Evolutionary conservation across 2,888 invertebrate genomes (phyloP).

Genomic region (Aspidiotus rigidus): DNA sequence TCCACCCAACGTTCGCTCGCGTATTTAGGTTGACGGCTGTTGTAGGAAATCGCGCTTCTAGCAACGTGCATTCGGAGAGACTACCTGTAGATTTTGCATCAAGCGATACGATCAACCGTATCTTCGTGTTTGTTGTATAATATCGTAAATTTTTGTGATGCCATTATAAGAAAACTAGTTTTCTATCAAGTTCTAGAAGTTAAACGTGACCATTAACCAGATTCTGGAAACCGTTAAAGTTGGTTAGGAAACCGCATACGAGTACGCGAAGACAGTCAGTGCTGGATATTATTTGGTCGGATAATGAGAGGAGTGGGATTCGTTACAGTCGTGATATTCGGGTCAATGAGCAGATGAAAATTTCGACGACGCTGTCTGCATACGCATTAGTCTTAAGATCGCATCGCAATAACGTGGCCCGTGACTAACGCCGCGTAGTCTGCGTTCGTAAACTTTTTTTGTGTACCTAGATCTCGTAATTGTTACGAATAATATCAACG

Average conservation of each 20-base stretch:
- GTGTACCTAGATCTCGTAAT: too few species aligned
- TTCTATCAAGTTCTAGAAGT: neutral
- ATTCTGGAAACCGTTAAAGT: slow-evolving; percentile 2
- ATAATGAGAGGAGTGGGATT: neutral
- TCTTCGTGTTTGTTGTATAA: neutral
- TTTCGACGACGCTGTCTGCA: neutral
- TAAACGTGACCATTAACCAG: slow-evolving; percentile 1
- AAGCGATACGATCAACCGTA: neutral
- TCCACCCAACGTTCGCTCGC: too few species aligned
- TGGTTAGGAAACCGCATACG: neutral
- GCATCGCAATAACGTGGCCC: too few species aligned
- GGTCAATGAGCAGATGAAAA: slow-evolving; percentile 1
- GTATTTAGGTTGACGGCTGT: too few species aligned
- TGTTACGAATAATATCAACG: too few species aligned
- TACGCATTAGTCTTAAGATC: neutral
- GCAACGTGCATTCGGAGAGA: too few species aligned
- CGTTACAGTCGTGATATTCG: neutral
- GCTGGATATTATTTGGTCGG: too few species aligned
- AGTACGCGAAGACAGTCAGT: neutral
- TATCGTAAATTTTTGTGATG: neutral
- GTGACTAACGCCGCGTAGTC: too few species aligned
- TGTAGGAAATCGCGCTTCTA: too few species aligned
- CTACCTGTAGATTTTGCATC: too few species aligned
- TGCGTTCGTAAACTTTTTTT: too few species aligned
- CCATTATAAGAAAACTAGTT: slow-evolving; percentile 2